Percentiles rank a stretch among this genome's conserved stretches.
Conservation (phyloP, 2,888 invertebrate genomes). For the Conomelus anceps region DNA sequence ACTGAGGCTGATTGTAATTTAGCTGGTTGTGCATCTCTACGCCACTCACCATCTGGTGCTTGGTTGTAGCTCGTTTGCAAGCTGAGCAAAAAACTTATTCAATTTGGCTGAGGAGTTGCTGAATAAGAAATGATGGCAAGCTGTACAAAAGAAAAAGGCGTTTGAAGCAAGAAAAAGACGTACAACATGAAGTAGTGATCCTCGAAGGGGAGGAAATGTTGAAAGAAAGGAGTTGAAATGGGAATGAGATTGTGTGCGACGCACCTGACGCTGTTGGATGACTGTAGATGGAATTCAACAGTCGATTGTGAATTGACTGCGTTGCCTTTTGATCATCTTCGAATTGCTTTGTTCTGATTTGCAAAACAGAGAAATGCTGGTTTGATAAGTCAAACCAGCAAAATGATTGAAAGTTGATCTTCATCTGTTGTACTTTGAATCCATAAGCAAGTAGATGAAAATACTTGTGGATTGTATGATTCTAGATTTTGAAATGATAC, state of each 20-base stretch:
- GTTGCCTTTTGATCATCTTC: not conserved
- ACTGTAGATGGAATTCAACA: not conserved
- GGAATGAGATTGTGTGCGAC: not conserved
- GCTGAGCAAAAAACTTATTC: not conserved
- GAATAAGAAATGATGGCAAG: not conserved
- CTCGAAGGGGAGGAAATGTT: not conserved
- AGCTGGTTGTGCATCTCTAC: not conserved
- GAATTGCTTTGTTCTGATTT: not conserved
- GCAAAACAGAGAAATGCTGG: no score
- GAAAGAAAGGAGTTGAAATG: not conserved
- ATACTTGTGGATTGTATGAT: no score
- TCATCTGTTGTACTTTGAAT: no score
- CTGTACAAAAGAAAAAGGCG: not conserved
- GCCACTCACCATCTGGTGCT: not conserved
- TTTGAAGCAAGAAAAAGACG: not conserved
- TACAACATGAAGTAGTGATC: not conserved
- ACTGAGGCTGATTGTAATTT: not conserved
- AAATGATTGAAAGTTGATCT: not conserved
- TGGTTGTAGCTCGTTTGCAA: not conserved
- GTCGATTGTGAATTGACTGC: not conserved
- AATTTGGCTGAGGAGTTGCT: not conserved
- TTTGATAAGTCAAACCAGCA: not conserved
- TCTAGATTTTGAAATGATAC: no score
- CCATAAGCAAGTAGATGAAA: no score
- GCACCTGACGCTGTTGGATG: not conserved